Conservation (phyloP, 2,797 vertebrate genomes). For the Bradypodion ventrale region DNA sequence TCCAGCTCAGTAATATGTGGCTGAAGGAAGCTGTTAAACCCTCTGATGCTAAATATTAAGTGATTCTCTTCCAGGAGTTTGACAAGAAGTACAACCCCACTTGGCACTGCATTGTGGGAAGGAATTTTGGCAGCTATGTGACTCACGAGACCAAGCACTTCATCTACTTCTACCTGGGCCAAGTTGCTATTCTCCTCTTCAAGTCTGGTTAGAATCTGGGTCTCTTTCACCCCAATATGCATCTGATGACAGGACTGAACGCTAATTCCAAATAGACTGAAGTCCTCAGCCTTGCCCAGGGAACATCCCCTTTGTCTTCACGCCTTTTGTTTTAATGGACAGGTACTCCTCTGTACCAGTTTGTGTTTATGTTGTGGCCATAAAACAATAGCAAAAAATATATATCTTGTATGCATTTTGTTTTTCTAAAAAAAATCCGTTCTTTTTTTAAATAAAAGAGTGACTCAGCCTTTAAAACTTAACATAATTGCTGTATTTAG, state of each 20-base stretch:
- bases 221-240: constrained; percentile 63
- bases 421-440: constrained; percentile 80
- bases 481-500: constrained; percentile 12
- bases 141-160: constrained; percentile 98
- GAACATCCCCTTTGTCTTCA: constrained; percentile 72
- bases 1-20: background rate
- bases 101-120: constrained; percentile 97
- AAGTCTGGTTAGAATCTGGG: constrained; percentile 86
- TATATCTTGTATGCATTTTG: constrained; percentile 88
- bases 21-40: background rate
- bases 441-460: constrained; percentile 73
- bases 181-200: constrained; percentile 97
- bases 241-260: constrained; percentile 67
- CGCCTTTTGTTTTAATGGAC: constrained; percentile 83
- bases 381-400: constrained; percentile 74
- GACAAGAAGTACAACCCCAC: constrained; percentile 99
- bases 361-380: constrained; percentile 77
- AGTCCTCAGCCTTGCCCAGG: constrained; percentile 73
- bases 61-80: constrained; percentile 83
- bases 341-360: constrained; percentile 81
- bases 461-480: constrained; percentile 40
- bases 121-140: constrained; percentile 97
- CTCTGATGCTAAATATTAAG: constrained; percentile 28
- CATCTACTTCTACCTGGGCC: constrained; percentile 98
- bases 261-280: constrained; percentile 78